Percentiles rank a stretch among this genome's conserved stretches.
Evolutionary conservation across 1,140 invertebrate species (phyloP).

Genomic region (Philaenus spumarius): DNA sequence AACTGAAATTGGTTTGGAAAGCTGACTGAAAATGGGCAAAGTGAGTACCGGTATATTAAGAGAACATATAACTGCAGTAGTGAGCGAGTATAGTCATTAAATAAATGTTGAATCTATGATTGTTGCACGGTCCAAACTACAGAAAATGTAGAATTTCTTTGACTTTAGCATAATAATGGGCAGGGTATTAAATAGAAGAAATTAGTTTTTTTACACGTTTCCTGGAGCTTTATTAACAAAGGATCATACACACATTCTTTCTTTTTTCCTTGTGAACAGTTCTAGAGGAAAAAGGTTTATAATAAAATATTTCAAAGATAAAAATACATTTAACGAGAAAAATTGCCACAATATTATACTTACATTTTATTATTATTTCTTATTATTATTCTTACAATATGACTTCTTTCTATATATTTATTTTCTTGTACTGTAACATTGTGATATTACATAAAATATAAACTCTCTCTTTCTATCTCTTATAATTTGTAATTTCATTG

Average conservation of each 20-base stretch:
- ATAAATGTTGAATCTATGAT: too few species aligned
- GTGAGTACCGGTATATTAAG: too few species aligned
- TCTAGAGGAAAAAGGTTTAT: constrained; percentile 13
- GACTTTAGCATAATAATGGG: too few species aligned
- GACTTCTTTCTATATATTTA: constrained; percentile 27
- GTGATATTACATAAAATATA: not conserved
- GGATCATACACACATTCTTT: constrained; percentile 16
- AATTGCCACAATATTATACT: constrained; percentile 30
- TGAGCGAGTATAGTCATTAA: too few species aligned
- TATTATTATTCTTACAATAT: constrained; percentile 24
- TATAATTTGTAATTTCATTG: constrained; percentile 6
- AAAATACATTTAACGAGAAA: constrained; percentile 33
- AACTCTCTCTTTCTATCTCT: constrained; percentile 20
- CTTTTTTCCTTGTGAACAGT: constrained; percentile 23
- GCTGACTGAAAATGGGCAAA: too few species aligned
- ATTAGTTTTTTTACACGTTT: not conserved
- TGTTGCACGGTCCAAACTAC: too few species aligned
- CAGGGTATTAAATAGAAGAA: too few species aligned
- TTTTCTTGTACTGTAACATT: constrained; percentile 30
- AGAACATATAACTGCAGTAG: too few species aligned
- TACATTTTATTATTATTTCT: constrained; percentile 18
- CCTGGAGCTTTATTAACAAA: constrained; percentile 14
- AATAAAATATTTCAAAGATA: constrained; percentile 30
- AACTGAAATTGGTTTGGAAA: too few species aligned
- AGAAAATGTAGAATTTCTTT: too few species aligned